Percentiles rank a stretch among this genome's conserved stretches.
Conservation (phyloP, 1,140 invertebrate genomes). For the Octopus bimaculoides region DNA sequence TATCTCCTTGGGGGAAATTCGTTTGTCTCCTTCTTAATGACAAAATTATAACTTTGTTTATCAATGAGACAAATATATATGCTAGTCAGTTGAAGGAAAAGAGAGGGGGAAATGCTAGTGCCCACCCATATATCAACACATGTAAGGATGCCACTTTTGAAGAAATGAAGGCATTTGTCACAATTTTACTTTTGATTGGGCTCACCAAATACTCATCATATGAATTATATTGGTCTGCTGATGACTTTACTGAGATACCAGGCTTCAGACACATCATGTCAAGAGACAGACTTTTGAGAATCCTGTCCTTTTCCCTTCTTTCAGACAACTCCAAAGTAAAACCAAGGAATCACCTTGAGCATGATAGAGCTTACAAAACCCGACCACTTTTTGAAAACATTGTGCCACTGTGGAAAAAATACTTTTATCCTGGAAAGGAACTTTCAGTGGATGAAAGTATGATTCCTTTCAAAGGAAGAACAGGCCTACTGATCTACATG, state of each 20-base stretch:
- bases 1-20: not conserved
- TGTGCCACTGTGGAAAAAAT: not conserved
- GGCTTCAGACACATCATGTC: not conserved
- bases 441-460: not conserved
- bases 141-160: not conserved
- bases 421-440: not conserved
- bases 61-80: not conserved
- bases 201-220: not conserved
- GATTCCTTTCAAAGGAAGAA: not conserved
- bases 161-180: not conserved
- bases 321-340: not conserved
- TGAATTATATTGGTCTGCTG: not conserved
- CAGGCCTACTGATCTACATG: not conserved
- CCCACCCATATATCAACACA: not conserved
- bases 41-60: not conserved
- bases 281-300: not conserved
- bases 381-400: not conserved
- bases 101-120: not conserved
- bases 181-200: not conserved
- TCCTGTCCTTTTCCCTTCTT: not conserved
- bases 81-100: not conserved
- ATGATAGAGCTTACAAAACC: not conserved
- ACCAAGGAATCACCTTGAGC: not conserved
- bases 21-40: not conserved
- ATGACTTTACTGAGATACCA: not conserved